Conservation (phyloP, 2,113 vertebrate genomes). For the Pao palembangensis region DNA sequence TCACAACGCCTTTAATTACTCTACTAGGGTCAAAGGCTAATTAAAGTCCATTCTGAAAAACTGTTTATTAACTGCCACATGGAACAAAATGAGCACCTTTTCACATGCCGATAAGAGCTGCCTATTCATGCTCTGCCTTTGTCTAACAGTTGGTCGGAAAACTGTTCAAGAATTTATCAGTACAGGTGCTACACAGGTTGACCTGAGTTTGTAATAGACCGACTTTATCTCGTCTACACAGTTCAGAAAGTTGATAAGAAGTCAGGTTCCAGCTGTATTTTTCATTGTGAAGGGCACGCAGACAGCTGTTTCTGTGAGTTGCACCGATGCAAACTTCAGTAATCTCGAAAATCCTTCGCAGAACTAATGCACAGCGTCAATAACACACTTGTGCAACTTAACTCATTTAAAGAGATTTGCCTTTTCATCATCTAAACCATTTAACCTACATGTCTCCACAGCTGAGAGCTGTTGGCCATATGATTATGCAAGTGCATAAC, state of each 20-base stretch:
- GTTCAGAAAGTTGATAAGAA: conserved; percentile 31
- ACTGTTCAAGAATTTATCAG: conserved; percentile 35
- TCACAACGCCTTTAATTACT: conserved; percentile 11
- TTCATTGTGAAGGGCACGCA: too few species aligned
- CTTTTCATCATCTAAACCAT: conserved; percentile 2
- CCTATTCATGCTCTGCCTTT: conserved; percentile 35
- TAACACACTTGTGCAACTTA: not conserved
- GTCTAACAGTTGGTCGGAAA: conserved; percentile 34
- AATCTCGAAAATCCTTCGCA: conserved; percentile 3
- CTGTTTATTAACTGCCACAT: conserved; percentile 26
- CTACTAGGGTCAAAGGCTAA: conserved; percentile 34
- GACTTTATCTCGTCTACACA: conserved; percentile 59
- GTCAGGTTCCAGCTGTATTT: not conserved
- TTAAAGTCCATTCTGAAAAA: conserved; percentile 31
- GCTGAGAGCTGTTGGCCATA: conserved; percentile 52
- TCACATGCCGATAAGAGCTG: conserved; percentile 37
- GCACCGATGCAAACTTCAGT: conserved; percentile 5
- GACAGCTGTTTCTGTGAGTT: not conserved
- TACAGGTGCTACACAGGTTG: conserved; percentile 46
- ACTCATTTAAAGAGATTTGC: conserved; percentile 1
- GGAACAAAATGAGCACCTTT: conserved; percentile 25
- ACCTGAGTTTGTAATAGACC: conserved; percentile 54
- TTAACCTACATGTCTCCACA: not conserved
- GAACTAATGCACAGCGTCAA: not conserved
- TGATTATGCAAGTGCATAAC: conserved; percentile 16